Percentiles rank a stretch among this genome's conserved stretches.
Conservation (phyloP, 2,888 invertebrate species). For the Lasioglossum leucozonium region DNA sequence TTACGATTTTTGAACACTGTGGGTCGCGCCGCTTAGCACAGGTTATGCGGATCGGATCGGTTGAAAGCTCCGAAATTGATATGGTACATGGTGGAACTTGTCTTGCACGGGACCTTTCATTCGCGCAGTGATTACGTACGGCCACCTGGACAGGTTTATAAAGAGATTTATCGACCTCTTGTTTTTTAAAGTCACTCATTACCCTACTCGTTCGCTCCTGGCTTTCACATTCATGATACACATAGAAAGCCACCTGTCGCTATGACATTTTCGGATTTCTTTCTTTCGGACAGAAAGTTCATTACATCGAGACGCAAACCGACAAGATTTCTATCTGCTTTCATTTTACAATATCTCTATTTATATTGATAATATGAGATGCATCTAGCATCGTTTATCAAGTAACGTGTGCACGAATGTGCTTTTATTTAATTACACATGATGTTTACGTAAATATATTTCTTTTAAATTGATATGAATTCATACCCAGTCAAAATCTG, state of each 20-base stretch:
- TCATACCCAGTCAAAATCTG: too few relatives aligned
- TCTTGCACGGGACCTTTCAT: conserved; percentile 50
- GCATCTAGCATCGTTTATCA: too few relatives aligned
- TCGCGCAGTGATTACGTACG: conserved; percentile 19
- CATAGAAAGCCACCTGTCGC: background rate
- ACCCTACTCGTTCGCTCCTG: conserved; percentile 6
- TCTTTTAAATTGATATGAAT: too few relatives aligned
- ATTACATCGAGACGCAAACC: background rate
- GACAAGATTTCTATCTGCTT: background rate
- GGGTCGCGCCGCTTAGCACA: too few relatives aligned
- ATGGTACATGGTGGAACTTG: conserved; percentile 8
- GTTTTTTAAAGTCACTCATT: conserved; percentile 36
- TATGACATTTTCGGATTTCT: background rate
- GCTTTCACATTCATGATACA: background rate
- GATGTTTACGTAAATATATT: too few relatives aligned
- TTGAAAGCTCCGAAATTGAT: background rate
- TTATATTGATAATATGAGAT: too few relatives aligned
- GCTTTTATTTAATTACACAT: too few relatives aligned
- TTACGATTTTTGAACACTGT: too few relatives aligned
- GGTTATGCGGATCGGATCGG: background rate
- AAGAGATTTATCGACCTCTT: conserved; percentile 36
- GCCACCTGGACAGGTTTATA: conserved; percentile 17
- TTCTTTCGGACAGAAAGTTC: background rate
- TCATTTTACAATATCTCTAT: too few relatives aligned
- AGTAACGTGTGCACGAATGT: too few relatives aligned